These are phyloP conservation scores for Mimachlamys varia DNA, from an alignment of 2,888 invertebrate genomes.

Conservation along the genomic window DNA sequence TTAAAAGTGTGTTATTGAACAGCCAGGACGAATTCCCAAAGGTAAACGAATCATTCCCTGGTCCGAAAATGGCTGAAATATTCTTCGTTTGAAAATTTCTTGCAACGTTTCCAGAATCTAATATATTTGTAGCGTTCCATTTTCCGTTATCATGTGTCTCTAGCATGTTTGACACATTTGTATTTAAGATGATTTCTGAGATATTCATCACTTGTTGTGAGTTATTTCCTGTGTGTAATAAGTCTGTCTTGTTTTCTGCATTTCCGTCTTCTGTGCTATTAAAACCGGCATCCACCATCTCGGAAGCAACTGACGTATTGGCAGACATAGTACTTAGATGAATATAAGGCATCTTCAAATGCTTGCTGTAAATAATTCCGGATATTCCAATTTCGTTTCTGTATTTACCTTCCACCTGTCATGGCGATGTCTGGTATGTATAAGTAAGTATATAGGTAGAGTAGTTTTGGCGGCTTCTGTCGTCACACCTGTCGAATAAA, in stretches of 20 bases:
- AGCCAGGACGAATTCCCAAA: background rate
- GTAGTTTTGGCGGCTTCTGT: background rate
- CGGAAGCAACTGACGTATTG: background rate
- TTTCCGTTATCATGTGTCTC: background rate
- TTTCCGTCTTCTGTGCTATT: background rate
- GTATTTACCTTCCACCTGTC: background rate
- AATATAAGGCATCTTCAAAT: background rate
- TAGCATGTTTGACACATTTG: background rate
- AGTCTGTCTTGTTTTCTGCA: background rate
- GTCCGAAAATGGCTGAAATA: background rate
- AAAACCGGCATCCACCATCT: background rate
- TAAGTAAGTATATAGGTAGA: background rate
- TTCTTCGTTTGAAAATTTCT: background rate
- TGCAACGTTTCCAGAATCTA: background rate
- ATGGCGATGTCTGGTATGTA: background rate
- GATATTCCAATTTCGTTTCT: background rate
- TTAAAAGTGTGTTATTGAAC: background rate
- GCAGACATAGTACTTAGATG: background rate
- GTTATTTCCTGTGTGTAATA: background rate
- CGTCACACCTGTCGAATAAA: constrained; percentile 1
- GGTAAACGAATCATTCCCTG: background rate
- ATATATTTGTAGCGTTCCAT: background rate
- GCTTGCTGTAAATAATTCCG: background rate
- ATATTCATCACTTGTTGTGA: background rate
- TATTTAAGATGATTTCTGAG: background rate